Conservation (phyloP, 2,888 invertebrate species). For the Tenthredo scrophulariae region DNA sequence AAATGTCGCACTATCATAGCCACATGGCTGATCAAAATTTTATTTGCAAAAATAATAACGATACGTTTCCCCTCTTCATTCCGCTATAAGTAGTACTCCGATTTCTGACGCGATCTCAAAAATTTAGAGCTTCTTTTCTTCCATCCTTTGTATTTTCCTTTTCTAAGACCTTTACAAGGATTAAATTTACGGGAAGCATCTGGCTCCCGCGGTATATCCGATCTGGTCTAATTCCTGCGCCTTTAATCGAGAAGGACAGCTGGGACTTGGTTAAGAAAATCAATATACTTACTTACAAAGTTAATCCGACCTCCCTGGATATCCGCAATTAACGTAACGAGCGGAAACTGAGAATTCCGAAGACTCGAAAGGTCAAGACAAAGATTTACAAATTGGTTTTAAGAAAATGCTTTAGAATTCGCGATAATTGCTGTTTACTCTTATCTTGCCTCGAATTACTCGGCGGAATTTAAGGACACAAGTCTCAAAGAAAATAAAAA, state of each 20-base stretch:
- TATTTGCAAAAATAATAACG: too few species aligned
- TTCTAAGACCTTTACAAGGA: neutral
- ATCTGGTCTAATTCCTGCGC: slow-evolving; percentile 1
- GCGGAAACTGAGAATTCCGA: neutral
- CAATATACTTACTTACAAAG: slow-evolving; percentile 20
- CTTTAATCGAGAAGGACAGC: slow-evolving; percentile 17
- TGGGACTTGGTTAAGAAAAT: slow-evolving; percentile 24
- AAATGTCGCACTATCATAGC: neutral
- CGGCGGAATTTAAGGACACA: neutral
- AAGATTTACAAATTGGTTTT: neutral
- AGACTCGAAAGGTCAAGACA: slow-evolving; percentile 19
- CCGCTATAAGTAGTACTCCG: neutral
- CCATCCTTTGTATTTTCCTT: neutral
- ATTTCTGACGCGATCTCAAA: neutral
- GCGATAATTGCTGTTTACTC: neutral
- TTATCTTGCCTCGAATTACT: neutral
- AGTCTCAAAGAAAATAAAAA: neutral
- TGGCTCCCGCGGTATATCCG: slow-evolving; percentile 23
- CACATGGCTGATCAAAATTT: neutral
- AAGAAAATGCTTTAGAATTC: neutral
- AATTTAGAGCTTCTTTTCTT: neutral
- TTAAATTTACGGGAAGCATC: slow-evolving; percentile 21
- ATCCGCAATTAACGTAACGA: neutral
- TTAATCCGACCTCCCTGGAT: slow-evolving; percentile 14
- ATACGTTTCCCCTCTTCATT: neutral